Base-by-base conservation (phyloP, 2,797 vertebrate species). In the Cirrhinus mrigala region DNA sequence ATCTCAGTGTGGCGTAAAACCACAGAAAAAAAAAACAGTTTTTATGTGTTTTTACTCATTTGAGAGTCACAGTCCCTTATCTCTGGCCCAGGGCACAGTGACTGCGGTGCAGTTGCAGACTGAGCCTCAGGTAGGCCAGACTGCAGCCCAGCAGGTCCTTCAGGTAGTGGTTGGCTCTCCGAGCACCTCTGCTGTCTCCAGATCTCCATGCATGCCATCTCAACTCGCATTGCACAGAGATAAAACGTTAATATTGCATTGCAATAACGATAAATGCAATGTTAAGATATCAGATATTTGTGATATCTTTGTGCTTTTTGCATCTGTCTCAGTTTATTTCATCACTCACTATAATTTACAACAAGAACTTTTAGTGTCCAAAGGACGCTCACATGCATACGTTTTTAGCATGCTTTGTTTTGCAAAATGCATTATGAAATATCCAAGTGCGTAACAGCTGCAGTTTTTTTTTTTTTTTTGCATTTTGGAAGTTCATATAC, bases 111-210 rank as follows among this genome's bases (percentile, higher is more conserved):
- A 99, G 96, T 92, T 98, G 96, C 98, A 99, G 96, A 96, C 97
- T 93, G 97, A 99, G 94, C 96, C 97, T 86, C 98, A 97, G 77
- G 97, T 98, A 96, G 97, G 97, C 96, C 96, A 97, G 76, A 97
- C 97, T 96, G 97, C 97, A 92, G 97, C 97, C 95, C 98, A 98
- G 97, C 98, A 98, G 96, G 97, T 98, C 95, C 97, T 99, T 95
- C 97, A 98, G 97, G 98, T 98, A 99, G 97, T 98, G 97, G 97
- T 98, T 97, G 94, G 93, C 94, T 77, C 90, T 91, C 94, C 90
- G 89, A 74, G 81, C 33, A 71, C 52, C 85, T 77, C 78, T 64
- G 70, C 77, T 71, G 78, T 56, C 66, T 84, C 89, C 88, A 91
- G 90, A 92, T 85, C 40, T 54, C 40, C 60, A 56, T 37, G 79